Conservation (phyloP, 2,113 vertebrate genomes). For the Hippotragus niger region DNA sequence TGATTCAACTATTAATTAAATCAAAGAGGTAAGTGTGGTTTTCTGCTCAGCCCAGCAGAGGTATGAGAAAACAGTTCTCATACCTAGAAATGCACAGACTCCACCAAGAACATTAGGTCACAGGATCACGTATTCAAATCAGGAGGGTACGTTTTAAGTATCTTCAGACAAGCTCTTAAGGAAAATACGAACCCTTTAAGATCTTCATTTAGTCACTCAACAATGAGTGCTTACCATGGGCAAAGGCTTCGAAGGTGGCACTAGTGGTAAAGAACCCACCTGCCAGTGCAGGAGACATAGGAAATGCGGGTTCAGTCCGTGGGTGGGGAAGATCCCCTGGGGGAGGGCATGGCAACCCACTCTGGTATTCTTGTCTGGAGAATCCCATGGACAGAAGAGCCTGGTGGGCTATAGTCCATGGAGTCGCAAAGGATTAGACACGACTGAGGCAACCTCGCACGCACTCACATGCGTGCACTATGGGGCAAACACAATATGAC, state of each 20-base stretch:
- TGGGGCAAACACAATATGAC: not conserved
- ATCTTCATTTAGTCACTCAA: not conserved
- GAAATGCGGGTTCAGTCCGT: not conserved
- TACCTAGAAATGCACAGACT: not conserved
- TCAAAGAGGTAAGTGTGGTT: not conserved
- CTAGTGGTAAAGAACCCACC: not conserved
- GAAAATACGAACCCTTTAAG: not conserved
- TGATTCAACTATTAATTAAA: not conserved
- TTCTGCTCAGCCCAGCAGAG: not conserved
- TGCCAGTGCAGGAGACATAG: not conserved
- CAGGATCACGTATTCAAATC: not conserved
- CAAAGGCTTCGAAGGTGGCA: not conserved
- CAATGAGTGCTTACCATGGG: not conserved
- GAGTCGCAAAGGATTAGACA: not conserved
- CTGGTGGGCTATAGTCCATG: not conserved
- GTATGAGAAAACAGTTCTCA: not conserved
- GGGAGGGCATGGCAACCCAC: not conserved
- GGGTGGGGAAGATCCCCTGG: not conserved
- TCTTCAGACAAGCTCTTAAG: not conserved
- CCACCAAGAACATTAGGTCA: not conserved
- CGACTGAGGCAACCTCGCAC: not conserved
- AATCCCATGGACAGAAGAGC: not conserved
- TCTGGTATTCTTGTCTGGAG: not conserved
- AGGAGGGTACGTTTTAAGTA: not conserved
- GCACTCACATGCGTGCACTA: not conserved